These are phyloP conservation scores for Halichoerus grypus DNA, from an alignment of 2,113 vertebrate genomes.

Conservation along the genomic window DNA sequence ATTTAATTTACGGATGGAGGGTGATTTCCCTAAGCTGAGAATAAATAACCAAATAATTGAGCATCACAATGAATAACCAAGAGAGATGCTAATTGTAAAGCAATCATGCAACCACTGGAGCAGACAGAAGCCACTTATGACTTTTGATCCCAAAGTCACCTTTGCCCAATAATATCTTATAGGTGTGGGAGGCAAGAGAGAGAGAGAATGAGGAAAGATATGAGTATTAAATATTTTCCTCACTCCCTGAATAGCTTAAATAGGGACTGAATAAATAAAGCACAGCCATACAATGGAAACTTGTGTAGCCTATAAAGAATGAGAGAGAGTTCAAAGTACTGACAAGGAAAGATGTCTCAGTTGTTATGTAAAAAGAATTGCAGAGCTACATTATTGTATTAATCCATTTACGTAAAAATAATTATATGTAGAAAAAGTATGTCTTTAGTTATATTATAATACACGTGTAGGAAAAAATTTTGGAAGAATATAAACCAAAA, in stretches of 20 bases:
- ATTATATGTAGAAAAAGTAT: conserved; percentile 5
- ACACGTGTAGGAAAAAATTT: not conserved
- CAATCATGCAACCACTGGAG: not conserved
- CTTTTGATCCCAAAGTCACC: conserved; percentile 5
- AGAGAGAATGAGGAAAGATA: not conserved
- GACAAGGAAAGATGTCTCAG: not conserved
- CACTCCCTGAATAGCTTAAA: not conserved
- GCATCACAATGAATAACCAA: not conserved
- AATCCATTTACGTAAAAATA: conserved; percentile 45
- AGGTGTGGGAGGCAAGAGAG: not conserved
- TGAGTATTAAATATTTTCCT: not conserved
- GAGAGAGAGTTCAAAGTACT: not conserved
- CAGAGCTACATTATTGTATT: not conserved
- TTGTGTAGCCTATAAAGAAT: not conserved
- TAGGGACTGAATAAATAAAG: not conserved
- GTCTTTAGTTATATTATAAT: not conserved
- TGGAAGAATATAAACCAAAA: not conserved
- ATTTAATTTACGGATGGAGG: not conserved
- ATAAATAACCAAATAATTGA: conserved; percentile 32
- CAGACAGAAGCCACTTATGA: not conserved
- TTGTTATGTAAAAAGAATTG: not conserved
- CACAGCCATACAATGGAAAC: not conserved
- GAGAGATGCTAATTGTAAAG: conserved; percentile 16
- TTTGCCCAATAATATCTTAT: conserved; percentile 12
- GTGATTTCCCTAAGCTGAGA: conserved; percentile 30